A percentile compares a stretch with the other conserved stretches of the same genome.
These are phyloP conservation scores for Homalodisca vitripennis DNA, from an alignment of 1,140 invertebrate species.

Conservation along the genomic window DNA sequence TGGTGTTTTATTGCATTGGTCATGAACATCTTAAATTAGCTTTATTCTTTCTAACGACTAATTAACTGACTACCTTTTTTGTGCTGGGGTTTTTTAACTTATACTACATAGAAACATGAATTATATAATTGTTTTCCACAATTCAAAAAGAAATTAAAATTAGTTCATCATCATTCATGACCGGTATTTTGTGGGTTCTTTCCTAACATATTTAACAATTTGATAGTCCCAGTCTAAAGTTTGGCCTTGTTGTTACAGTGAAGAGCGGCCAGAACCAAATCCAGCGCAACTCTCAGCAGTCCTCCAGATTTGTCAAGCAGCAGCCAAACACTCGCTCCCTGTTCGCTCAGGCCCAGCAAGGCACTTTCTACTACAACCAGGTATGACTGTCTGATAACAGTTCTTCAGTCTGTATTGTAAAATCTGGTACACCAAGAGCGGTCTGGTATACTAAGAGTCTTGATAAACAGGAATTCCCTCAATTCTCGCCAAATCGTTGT, in stretches of 20 bases:
- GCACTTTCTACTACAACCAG: constrained; percentile 36
- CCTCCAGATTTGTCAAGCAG: constrained; percentile 10
- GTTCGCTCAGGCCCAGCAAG: constrained; percentile 56
- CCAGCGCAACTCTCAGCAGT: constrained; percentile 27
- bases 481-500: no score
- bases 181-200: no score
- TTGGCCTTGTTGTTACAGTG: neutral
- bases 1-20: neutral
- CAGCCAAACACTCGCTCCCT: constrained; percentile 48
- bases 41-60: no score
- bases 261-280: constrained; percentile 27
- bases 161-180: no score
- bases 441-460: no score
- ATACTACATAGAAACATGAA: neutral
- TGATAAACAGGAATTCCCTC: no score
- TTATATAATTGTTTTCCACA: neutral
- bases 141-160: no score
- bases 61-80: neutral
- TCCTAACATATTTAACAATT: no score
- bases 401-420: constrained; percentile 54
- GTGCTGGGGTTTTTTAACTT: neutral
- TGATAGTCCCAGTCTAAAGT: neutral
- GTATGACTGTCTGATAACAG: constrained; percentile 5
- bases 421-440: no score
- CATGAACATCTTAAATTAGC: neutral